These are phyloP conservation scores for Carapus acus DNA, from an alignment of 2,797 vertebrate species.

Conservation along the genomic window DNA sequence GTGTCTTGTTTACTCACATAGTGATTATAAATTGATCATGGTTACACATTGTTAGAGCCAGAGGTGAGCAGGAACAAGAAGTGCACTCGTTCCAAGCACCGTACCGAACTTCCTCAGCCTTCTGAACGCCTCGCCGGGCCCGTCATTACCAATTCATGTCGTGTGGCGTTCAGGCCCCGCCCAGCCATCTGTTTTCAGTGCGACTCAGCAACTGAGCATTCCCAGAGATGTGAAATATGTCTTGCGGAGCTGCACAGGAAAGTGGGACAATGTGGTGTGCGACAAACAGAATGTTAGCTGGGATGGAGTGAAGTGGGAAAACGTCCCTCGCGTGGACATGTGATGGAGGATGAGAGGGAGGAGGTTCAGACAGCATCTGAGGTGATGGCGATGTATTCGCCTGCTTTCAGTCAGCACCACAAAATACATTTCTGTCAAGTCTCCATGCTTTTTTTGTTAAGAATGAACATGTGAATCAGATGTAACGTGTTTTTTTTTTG, in stretches of 20 bases:
- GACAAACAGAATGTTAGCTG: background rate
- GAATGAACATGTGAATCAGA: background rate
- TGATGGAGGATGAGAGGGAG: background rate
- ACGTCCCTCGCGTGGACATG: background rate
- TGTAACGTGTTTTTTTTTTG: background rate
- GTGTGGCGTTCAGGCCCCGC: slow-evolving; percentile 3
- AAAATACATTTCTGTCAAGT: no score
- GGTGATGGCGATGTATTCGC: no score
- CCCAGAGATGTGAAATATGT: background rate
- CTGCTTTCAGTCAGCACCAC: no score
- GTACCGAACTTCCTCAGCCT: slow-evolving; percentile 6
- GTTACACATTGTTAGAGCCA: background rate
- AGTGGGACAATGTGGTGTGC: background rate
- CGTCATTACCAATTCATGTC: slow-evolving; percentile 11
- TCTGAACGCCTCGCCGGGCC: background rate
- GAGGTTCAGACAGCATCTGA: no score
- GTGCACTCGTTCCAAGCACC: background rate
- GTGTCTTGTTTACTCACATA: no score
- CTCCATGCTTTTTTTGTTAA: no score
- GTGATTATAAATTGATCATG: no score
- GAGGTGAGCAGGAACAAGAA: background rate
- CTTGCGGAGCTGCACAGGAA: background rate
- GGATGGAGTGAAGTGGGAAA: background rate
- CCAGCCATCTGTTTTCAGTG: slow-evolving; percentile 3
- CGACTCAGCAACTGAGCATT: background rate